Evolutionary conservation across 2,888 invertebrate species (phyloP), one percentile per base, ranked within the genome.

Genomic region (Apotomis capreana): DNA sequence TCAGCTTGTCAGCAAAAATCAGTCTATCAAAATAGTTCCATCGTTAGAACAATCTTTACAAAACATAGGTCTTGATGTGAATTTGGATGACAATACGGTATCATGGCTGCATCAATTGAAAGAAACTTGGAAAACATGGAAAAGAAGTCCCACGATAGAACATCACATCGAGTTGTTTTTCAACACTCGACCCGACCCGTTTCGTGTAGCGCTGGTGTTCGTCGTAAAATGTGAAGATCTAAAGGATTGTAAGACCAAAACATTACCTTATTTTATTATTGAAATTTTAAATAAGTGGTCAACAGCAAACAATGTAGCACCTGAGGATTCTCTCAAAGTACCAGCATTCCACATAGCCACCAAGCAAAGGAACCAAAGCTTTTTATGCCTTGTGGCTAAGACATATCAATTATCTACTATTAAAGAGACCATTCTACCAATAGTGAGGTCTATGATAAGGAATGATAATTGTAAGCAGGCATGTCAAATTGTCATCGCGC

Each of bases 271-370:
- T 81, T 94, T 94, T 76, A 94, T 96, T 75, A 91, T 96, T 76
- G 95, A 95, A 83, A 94, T 94, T 69, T 91, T 96, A 74, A 88
- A 93, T 75, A 93, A 91, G 75, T 94, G 95, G 88, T 91, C 94
- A 55, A 79, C 83, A 40, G 76, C 83, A 71, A 81, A 76, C 83
- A 82, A 84, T 80, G 86, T 81, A 76, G 82, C 82, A 61, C 92
- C 93, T 77, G 91, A 87, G 77, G 90, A 92, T 76, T 87, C 87
- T 82, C 89, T 96, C 46, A 96, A 97, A 88, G 86, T 95, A 81
- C 95, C 95, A 76, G 96, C 96, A 68, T 97, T 97, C 88, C 95
- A 95, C 83, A 94, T 97, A 79, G 94, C 96, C 12, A 94, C 93
- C 76, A 95, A 94, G 75, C 96, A 97, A 80, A 95, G 95, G 75